These are phyloP conservation scores for Epinotia demarniana DNA, from an alignment of 2,888 invertebrate genomes.

Conservation along the genomic window DNA sequence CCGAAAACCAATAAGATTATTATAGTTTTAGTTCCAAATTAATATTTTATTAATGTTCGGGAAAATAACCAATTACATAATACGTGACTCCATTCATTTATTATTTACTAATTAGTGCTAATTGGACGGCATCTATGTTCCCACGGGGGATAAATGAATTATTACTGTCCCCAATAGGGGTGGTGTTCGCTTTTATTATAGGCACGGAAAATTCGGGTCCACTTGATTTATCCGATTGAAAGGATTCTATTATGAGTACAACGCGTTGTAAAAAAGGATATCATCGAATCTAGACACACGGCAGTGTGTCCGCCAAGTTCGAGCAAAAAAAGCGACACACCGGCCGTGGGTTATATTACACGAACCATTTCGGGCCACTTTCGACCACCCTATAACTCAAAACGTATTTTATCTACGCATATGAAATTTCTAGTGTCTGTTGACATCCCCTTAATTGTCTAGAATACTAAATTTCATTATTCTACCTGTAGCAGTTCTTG, in stretches of 20 bases:
- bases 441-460: too few relatives aligned
- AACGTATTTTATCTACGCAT: too few relatives aligned
- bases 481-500: too few relatives aligned
- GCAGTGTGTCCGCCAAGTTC: too few relatives aligned
- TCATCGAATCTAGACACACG: background rate
- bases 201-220: background rate
- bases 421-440: too few relatives aligned
- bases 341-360: too few relatives aligned
- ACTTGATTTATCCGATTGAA: background rate
- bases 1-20: background rate
- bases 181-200: slow-evolving; percentile 9
- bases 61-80: slow-evolving; percentile 18
- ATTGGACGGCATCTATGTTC: slow-evolving; percentile 31
- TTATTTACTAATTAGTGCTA: slow-evolving; percentile 42
- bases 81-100: slow-evolving; percentile 35
- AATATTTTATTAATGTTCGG: slow-evolving; percentile 15
- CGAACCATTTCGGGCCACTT: too few relatives aligned
- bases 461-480: too few relatives aligned
- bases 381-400: too few relatives aligned
- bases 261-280: background rate
- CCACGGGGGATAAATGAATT: slow-evolving; percentile 28
- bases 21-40: slow-evolving; percentile 1
- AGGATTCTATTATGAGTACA: background rate
- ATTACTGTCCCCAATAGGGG: slow-evolving; percentile 21
- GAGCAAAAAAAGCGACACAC: too few relatives aligned